Conservation (phyloP, 2,113 vertebrate genomes). For the Python bivittatus region DNA sequence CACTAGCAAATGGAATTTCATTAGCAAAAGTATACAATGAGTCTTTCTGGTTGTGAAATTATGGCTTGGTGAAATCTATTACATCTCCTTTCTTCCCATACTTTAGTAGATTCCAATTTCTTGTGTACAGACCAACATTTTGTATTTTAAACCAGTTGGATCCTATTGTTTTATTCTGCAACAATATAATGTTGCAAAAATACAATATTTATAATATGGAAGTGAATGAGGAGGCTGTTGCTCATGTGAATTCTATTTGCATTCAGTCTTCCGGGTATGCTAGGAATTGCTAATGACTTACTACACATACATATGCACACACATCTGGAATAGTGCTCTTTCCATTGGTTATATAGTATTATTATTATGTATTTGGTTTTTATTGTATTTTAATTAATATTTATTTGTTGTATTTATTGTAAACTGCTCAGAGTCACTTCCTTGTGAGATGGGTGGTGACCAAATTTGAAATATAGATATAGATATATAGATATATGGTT, state of each 20-base stretch:
- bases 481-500: not conserved
- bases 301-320: not conserved
- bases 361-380: too few species aligned
- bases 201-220: not conserved
- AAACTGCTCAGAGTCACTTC: too few species aligned
- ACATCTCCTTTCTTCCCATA: not conserved
- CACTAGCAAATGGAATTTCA: not conserved
- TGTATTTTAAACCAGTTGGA: not conserved
- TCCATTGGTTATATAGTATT: not conserved
- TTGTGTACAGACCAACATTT: not conserved
- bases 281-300: not conserved
- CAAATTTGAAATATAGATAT: too few species aligned
- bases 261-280: not conserved
- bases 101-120: not conserved
- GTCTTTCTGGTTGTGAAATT: not conserved
- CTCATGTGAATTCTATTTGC: not conserved
- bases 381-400: too few species aligned
- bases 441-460: too few species aligned
- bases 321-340: not conserved
- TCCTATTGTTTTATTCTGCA: not conserved
- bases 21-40: not conserved
- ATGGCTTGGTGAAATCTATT: not conserved
- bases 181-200: not conserved
- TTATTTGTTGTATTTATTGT: too few species aligned
- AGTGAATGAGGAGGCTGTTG: not conserved